Evolutionary conservation across 2,797 vertebrate genomes (phyloP).

Genomic region (Mycteria americana): DNA sequence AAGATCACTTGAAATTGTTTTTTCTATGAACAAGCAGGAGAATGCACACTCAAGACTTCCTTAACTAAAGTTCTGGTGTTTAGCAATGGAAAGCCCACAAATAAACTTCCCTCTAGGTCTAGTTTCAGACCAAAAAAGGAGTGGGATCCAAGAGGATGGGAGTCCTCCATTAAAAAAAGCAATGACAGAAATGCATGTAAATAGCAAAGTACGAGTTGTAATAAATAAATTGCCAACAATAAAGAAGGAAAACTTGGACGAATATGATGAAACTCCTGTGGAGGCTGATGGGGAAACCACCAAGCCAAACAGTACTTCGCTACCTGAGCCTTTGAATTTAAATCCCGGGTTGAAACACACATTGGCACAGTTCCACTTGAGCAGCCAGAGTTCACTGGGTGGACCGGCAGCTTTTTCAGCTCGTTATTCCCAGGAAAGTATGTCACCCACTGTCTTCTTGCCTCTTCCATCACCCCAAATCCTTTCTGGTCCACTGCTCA

Average conservation of each 20-base stretch:
- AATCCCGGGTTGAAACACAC: constrained; percentile 98
- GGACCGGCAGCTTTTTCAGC: constrained; percentile 97
- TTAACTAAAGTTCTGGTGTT: constrained; percentile 41
- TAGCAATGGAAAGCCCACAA: constrained; percentile 73
- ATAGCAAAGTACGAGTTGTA: constrained; percentile 79
- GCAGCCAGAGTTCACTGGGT: constrained; percentile 96
- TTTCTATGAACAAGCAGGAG: constrained; percentile 12
- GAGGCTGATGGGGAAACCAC: constrained; percentile 66
- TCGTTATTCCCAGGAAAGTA: constrained; percentile 86
- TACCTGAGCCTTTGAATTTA: constrained; percentile 87
- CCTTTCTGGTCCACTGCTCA: constrained; percentile 90
- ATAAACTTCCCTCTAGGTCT: constrained; percentile 66
- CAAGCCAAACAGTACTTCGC: constrained; percentile 76
- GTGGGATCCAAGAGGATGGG: constrained; percentile 81
- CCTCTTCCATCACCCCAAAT: constrained; percentile 90
- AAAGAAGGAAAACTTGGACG: constrained; percentile 89
- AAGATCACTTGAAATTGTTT: background rate
- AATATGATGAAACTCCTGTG: constrained; percentile 76
- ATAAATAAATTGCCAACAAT: constrained; percentile 83
- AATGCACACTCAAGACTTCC: constrained; percentile 58
- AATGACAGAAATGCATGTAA: constrained; percentile 88
- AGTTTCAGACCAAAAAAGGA: constrained; percentile 76
- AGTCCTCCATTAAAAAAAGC: constrained; percentile 89
- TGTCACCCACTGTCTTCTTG: constrained; percentile 83
- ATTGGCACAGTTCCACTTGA: constrained; percentile 95